Evolutionary conservation across 2,797 vertebrate genomes (phyloP).

Genomic region (Pseudopleuronectes americanus): DNA sequence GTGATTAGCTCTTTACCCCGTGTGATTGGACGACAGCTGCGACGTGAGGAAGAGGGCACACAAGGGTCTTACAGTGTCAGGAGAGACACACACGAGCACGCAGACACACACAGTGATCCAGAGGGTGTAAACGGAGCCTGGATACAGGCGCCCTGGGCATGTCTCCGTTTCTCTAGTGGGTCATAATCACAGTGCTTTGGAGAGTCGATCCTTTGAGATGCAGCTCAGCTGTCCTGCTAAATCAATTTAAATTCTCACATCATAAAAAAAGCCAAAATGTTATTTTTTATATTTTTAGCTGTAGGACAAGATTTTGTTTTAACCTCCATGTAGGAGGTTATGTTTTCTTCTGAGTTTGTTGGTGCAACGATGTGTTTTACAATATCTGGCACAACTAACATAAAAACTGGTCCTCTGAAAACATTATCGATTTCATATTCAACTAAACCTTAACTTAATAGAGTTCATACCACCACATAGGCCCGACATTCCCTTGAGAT

Average conservation of each 20-base stretch:
- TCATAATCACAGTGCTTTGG: constrained; percentile 63
- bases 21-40: constrained; percentile 55
- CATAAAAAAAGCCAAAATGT: no score
- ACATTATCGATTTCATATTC: no score
- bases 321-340: no score
- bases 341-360: no score
- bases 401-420: no score
- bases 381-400: no score
- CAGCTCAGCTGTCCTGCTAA: constrained; percentile 58
- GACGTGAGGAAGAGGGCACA: constrained; percentile 60
- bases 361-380: no score
- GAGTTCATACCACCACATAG: no score
- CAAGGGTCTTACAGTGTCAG: constrained; percentile 56
- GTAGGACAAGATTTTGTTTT: no score
- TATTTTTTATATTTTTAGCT: no score
- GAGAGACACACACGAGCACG: constrained; percentile 28
- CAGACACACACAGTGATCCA: constrained; percentile 56
- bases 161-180: constrained; percentile 68
- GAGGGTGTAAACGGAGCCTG: constrained; percentile 68
- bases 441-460: no score
- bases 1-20: constrained; percentile 61
- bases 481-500: no score
- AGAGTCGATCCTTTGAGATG: constrained; percentile 46
- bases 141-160: constrained; percentile 65
- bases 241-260: neutral